Conservation (phyloP, 1,140 invertebrate genomes). For the Scaptomyza pallida region DNA sequence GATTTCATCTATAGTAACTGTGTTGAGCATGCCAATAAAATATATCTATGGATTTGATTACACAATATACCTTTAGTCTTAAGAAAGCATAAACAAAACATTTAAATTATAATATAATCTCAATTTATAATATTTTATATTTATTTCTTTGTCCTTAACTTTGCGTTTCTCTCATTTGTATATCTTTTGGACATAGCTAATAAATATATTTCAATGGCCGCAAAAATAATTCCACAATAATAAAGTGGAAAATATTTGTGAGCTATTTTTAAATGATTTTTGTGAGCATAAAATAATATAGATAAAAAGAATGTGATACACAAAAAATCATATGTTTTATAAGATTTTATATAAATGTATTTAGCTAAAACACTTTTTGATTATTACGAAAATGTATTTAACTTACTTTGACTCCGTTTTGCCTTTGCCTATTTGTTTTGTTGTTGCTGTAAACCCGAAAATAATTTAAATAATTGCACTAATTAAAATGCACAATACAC, state of each 20-base stretch:
- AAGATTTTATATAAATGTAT: no score
- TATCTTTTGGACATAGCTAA: constrained; percentile 28
- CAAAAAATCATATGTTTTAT: no score
- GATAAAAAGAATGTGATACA: constrained; percentile 2
- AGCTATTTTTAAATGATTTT: constrained; percentile 8
- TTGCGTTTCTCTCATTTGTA: background rate
- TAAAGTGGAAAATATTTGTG: background rate
- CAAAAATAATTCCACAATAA: background rate
- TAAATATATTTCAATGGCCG: no score
- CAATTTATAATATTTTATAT: constrained; percentile 32
- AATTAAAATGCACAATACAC: constrained; percentile 49
- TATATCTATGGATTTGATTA: constrained; percentile 16
- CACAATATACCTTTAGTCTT: no score
- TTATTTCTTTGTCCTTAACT: constrained; percentile 62
- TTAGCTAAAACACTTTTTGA: no score
- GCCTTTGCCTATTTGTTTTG: background rate
- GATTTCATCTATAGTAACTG: background rate
- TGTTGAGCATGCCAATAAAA: constrained; percentile 14
- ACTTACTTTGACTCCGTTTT: constrained; percentile 15
- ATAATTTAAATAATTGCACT: constrained; percentile 70
- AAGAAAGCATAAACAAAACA: no score
- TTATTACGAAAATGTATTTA: no score
- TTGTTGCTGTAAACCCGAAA: constrained; percentile 28
- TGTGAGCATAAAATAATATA: constrained; percentile 13
- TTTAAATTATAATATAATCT: no score